Evolutionary conservation across 2,888 invertebrate species (phyloP).

Genomic region (Aproaerema taeniolella): DNA sequence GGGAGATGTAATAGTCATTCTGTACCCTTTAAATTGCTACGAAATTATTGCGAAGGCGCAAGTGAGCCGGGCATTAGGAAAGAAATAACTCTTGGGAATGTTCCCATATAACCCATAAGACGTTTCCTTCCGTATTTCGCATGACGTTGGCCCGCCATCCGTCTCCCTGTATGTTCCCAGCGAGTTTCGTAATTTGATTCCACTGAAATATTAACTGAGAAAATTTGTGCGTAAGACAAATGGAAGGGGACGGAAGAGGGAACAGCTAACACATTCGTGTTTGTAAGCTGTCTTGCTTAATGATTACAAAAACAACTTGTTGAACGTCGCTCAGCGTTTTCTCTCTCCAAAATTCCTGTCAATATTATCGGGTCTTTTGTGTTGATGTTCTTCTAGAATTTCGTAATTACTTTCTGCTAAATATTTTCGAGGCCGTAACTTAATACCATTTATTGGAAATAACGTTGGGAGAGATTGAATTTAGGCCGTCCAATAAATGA

Average conservation of each 20-base stretch:
- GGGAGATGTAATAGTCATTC: slow-evolving; percentile 19
- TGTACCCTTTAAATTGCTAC: slow-evolving; percentile 34
- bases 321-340: slow-evolving; percentile 20
- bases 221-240: slow-evolving; percentile 50
- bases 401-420: slow-evolving; percentile 1
- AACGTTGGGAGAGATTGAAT: background rate
- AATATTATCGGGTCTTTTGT: background rate
- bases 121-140: slow-evolving; percentile 48
- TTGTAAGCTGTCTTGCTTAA: slow-evolving; percentile 27
- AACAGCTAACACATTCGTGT: slow-evolving; percentile 31
- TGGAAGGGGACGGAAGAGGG: slow-evolving; percentile 24
- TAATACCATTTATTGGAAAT: slow-evolving; percentile 6
- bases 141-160: slow-evolving; percentile 44
- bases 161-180: slow-evolving; percentile 27
- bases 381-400: background rate
- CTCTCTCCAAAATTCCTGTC: background rate
- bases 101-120: slow-evolving; percentile 51
- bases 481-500: too few relatives aligned
- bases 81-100: slow-evolving; percentile 54
- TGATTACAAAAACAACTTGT: slow-evolving; percentile 28
- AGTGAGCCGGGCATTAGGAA: slow-evolving; percentile 47
- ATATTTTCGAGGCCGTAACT: background rate
- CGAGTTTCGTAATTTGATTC: slow-evolving; percentile 67
- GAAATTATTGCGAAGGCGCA: slow-evolving; percentile 36
- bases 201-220: slow-evolving; percentile 64